A percentile compares a stretch with the other conserved stretches of the same genome.
Evolutionary conservation across 2,113 vertebrate genomes (phyloP).

Genomic region (Colossoma macropomum): DNA sequence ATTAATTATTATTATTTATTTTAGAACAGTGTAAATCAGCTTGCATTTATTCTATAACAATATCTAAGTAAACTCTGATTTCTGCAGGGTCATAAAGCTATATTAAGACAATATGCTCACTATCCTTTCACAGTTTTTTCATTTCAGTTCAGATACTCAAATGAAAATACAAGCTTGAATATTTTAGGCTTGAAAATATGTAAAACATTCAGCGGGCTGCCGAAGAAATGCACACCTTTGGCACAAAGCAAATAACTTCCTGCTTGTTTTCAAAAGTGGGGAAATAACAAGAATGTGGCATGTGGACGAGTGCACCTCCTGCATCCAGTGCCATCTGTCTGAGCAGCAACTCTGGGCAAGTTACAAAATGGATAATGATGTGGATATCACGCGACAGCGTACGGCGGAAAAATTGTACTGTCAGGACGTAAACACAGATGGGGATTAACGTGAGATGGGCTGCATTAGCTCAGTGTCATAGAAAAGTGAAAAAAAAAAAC

Average conservation of each 20-base stretch:
- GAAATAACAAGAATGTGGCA: constrained; percentile 39
- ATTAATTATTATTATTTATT: no score
- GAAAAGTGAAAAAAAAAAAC: constrained; percentile 20
- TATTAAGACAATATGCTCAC: no score
- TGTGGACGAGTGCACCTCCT: constrained; percentile 69
- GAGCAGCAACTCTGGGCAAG: constrained; percentile 72
- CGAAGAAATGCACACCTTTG: constrained; percentile 20
- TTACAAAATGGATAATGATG: constrained; percentile 76
- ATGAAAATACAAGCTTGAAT: background rate
- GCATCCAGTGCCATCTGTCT: constrained; percentile 79
- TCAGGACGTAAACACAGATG: constrained; percentile 61
- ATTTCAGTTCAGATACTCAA: background rate
- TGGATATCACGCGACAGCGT: constrained; percentile 59
- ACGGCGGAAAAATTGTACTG: constrained; percentile 68
- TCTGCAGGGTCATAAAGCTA: no score
- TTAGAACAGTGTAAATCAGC: no score
- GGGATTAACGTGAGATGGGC: constrained; percentile 40
- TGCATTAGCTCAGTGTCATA: constrained; percentile 30
- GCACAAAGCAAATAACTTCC: constrained; percentile 29
- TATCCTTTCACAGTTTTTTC: background rate
- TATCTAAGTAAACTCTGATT: no score
- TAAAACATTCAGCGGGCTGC: background rate
- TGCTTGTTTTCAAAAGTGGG: constrained; percentile 41
- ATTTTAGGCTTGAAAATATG: background rate
- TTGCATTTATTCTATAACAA: no score